phyloP scores from a whole-genome alignment of 2,113 vertebrate genomes.

The Pluvianellus socialis region DNA sequence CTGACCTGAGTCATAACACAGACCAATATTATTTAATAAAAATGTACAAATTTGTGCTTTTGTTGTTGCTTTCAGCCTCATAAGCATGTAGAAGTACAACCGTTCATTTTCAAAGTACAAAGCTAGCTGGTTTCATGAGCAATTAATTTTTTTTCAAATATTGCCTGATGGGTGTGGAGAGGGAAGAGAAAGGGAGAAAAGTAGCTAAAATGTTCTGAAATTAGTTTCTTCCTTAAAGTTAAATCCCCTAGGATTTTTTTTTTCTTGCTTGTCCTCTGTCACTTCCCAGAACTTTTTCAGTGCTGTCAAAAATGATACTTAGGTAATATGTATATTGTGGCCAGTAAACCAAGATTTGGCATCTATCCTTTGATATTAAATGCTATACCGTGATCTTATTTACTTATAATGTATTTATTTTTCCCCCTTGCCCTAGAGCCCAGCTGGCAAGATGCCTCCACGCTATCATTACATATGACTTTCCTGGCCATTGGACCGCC shows the following conservation, averaged over 20 bases:
- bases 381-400: neutral
- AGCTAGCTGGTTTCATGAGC: neutral
- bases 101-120: neutral
- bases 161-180: neutral
- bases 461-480: constrained; percentile 94
- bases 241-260: neutral
- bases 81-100: neutral
- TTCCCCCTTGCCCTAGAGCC: constrained; percentile 68
- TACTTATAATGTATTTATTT: neutral
- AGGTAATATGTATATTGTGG: neutral
- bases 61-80: neutral
- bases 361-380: neutral
- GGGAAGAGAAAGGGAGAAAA: neutral
- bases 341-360: neutral
- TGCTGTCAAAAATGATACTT: neutral
- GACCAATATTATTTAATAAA: neutral
- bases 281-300: neutral
- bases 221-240: neutral
- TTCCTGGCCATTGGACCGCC: constrained; percentile 93
- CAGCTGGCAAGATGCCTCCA: constrained; percentile 95
- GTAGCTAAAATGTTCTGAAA: neutral
- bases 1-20: neutral
- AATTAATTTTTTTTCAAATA: neutral
- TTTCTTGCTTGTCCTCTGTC: neutral
- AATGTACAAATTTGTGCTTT: neutral